phyloP scores from a whole-genome alignment of 2,113 vertebrate genomes.

The Ramphastos sulfuratus region DNA sequence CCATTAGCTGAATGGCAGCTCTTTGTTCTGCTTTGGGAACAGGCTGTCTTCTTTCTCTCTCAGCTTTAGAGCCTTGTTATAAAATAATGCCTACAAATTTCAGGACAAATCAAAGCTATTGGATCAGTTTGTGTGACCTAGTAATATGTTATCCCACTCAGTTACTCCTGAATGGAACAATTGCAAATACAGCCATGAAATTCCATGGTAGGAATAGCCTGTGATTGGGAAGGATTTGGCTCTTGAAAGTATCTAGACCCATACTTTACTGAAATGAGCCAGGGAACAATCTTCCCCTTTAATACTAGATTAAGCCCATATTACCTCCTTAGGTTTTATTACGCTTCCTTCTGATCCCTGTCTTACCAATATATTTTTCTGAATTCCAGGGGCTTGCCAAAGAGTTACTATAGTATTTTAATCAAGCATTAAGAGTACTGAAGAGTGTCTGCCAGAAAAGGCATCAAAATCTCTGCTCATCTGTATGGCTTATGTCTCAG shows the following conservation, averaged over 20 bases:
- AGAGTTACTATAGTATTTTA: neutral
- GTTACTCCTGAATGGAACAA: neutral
- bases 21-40: slow-evolving; percentile 22
- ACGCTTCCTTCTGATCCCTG: neutral
- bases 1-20: neutral
- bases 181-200: neutral
- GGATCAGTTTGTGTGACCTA: neutral
- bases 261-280: neutral
- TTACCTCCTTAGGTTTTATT: neutral
- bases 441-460: neutral
- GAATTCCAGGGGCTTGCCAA: neutral
- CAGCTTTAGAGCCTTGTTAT: neutral
- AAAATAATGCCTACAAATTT: neutral
- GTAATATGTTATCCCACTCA: neutral
- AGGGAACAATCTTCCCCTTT: neutral
- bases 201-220: neutral
- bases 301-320: neutral
- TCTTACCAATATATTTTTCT: neutral
- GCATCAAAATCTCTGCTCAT: neutral
- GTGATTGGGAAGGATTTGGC: neutral
- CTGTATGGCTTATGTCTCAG: neutral
- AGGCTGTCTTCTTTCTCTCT: neutral
- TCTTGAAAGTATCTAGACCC: neutral
- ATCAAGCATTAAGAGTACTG: neutral
- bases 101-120: neutral